Percentiles rank a stretch among this genome's conserved stretches.
phyloP scores from a whole-genome alignment of 2,797 vertebrate genomes.

The Chelon auratus region DNA sequence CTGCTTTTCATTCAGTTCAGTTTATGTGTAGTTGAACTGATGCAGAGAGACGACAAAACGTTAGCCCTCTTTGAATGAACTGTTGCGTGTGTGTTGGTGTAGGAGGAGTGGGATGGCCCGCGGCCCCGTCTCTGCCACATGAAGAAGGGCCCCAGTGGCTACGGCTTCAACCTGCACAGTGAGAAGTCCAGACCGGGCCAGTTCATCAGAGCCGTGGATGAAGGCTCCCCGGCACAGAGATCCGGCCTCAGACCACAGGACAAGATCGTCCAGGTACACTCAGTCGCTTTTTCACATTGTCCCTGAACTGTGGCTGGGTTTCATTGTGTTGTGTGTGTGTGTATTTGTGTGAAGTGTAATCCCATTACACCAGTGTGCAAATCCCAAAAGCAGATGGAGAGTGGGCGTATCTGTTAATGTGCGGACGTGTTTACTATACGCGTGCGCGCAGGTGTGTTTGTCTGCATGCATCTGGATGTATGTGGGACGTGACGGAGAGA shows the following conservation, averaged over 20 bases:
- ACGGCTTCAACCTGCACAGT: slow-evolving; percentile 95
- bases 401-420: background rate
- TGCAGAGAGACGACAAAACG: background rate
- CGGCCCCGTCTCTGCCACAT: slow-evolving; percentile 90
- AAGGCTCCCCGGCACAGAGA: slow-evolving; percentile 85
- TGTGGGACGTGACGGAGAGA: background rate
- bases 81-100: background rate
- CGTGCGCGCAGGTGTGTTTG: no score
- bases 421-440: background rate
- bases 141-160: slow-evolving; percentile 87
- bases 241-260: slow-evolving; percentile 89
- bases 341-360: slow-evolving; percentile 42
- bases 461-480: background rate
- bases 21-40: background rate
- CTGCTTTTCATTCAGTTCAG: no score
- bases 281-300: no score
- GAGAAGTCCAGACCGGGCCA: slow-evolving; percentile 91
- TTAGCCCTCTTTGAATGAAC: background rate
- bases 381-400: slow-evolving; percentile 3
- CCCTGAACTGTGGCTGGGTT: no score
- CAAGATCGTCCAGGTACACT: slow-evolving; percentile 89
- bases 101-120: slow-evolving; percentile 75
- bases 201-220: slow-evolving; percentile 91
- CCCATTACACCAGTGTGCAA: slow-evolving; percentile 39
- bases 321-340: slow-evolving; percentile 1